Base-by-base conservation (phyloP, 1,140 invertebrate genomes). In the Bombus polaris region DNA sequence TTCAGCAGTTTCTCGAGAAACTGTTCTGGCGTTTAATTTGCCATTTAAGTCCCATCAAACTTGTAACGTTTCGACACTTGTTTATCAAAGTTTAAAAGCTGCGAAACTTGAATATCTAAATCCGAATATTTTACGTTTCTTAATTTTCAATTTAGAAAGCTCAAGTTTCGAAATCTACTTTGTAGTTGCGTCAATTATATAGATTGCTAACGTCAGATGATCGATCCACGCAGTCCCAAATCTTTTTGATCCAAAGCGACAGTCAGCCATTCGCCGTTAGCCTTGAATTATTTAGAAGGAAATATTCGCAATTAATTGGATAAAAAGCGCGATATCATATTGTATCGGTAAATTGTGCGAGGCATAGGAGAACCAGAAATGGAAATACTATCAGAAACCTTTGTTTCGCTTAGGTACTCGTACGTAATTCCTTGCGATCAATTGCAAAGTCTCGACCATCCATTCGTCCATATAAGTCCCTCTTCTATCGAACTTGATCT, bases 321-420 rank as follows among this genome's bases (percentile, higher is more conserved):
- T n/a, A 22, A 25, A 28, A 70, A 42, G 8, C 18, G 0, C 37
- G 81, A 57, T 42, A 57, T 68, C 44, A 9, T 28, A 1, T n/a
- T 1, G 66, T 0, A 9, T 44, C 6, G 80, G 1, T 1, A 37
- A 32, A 35, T 57, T 10, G 28, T 22, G 37, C 15, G 25, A 42
- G 15, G n/a, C 18, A 57, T 15, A n/a, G 10, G n/a, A n/a, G 53
- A 70, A 10, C 5, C 47, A 72, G 76, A 77, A n/a, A 77, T 6
- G 12, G n/a, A 59, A 32, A 62, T n/a, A 9, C 4, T 71, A 83
- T 78, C 74, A 9, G 25, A 44, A 78, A 59, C 83, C 68, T 85
- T 62, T 65, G 76, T 72, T 65, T 65, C 66, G 32, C 42, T 85
- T 57, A 53, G 62, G 22, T 42, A 3, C 25, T 39, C 32, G 35